Evolutionary conservation across 2,888 invertebrate species (phyloP), one percentile per base, ranked within the genome.

Genomic region (Polymixis flavicincta): DNA sequence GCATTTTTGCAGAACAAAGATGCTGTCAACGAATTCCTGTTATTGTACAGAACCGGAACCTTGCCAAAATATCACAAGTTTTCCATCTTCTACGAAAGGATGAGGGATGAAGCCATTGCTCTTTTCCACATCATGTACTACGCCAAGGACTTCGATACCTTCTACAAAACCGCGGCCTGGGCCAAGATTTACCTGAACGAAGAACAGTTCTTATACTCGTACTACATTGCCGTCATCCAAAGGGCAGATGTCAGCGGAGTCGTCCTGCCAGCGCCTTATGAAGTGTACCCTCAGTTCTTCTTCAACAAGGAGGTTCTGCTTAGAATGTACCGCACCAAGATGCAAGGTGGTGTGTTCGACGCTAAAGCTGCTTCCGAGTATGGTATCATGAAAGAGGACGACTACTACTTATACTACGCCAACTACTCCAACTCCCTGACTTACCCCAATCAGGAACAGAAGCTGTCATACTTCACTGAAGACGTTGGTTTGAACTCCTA

Each of bases 401-500:
- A 96, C 63, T 88, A 93, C 28, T 96, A 95, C 85, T 92, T 97
- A 37, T 94, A 97, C 88, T 96, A 97, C 73, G 94, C 97, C 22
- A 97, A 97, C 91, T 97, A 97, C 87, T 97, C 97, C 19, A 97
- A 96, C 85, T 89, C 96, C 42, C 90, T 90, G 55, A 92, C 95
- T 82, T 97, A 96, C 87, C 96, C 95, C 85, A 97, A 97, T 84
- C 90, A 95, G 3, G 97, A 98, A 87, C 96, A 97, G 88, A 97
- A 96, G 76, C 85, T 98, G 74, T 95, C 97, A 59, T 98, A 98
- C 93, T 97, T 98, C 93, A 97, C 97, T 32, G 98, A 98, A 90
- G 98, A 98, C 88, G 95, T 98, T 85, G 98, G 97, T 76, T 93
- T 97, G 88, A 98, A 97, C 92, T 90, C 97, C 0, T 97, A 96